These are phyloP conservation scores for Leistus spinibarbis DNA, from an alignment of 2,888 invertebrate genomes.

Conservation along the genomic window DNA sequence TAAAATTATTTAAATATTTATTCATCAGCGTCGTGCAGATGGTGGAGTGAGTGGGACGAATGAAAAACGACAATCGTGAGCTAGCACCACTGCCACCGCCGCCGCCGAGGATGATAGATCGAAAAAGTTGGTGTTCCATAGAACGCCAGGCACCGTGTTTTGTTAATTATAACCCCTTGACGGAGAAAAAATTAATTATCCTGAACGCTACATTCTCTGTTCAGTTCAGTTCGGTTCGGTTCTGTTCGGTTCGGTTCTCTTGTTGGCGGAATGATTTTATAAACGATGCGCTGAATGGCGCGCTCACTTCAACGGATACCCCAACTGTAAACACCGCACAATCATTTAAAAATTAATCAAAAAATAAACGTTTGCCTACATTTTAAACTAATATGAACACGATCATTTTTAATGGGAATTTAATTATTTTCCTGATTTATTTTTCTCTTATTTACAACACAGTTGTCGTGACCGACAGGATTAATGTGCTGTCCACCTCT, in stretches of 20 bases:
- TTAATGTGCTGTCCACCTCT: too few species aligned
- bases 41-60: neutral
- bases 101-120: constrained; percentile 27
- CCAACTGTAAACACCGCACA: neutral
- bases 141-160: constrained; percentile 34
- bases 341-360: neutral
- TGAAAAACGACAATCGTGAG: neutral
- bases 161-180: constrained; percentile 34
- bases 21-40: neutral
- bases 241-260: neutral
- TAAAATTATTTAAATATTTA: neutral
- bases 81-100: neutral
- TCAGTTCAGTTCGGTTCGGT: too few species aligned
- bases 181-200: constrained; percentile 37
- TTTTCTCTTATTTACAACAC: too few species aligned
- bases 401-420: neutral
- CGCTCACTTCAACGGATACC: neutral
- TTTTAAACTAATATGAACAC: neutral
- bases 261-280: constrained; percentile 31
- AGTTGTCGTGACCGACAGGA: too few species aligned
- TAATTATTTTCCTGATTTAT: neutral
- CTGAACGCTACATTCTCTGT: neutral
- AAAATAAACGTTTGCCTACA: neutral
- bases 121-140: constrained; percentile 37
- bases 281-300: constrained; percentile 26